phyloP scores from a whole-genome alignment of 37 sponge, comb jelly and placozoan species.

The Cladorhizidae sp. region DNA sequence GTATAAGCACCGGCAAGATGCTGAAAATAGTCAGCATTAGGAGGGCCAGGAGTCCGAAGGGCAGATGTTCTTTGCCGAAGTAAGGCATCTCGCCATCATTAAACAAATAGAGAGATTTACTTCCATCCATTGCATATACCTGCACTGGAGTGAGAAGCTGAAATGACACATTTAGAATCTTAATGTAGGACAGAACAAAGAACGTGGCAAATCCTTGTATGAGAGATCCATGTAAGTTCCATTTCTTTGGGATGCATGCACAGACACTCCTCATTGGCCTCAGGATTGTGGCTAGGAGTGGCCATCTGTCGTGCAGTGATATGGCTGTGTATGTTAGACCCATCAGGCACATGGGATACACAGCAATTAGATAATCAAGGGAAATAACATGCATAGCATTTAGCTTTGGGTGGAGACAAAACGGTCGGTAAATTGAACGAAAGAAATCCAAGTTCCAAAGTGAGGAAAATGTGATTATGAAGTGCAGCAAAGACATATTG shows the following conservation, averaged over 20 bases:
- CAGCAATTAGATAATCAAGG: background rate
- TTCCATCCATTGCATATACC: background rate
- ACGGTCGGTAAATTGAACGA: no score
- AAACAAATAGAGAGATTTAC: background rate
- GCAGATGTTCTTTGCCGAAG: conserved; percentile 19
- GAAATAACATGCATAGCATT: background rate
- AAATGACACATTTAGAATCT: conserved; percentile 8
- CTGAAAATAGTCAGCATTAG: background rate
- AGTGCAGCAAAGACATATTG: background rate
- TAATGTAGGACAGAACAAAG: conserved; percentile 12
- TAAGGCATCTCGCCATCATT: conserved; percentile 1
- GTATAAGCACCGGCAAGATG: background rate
- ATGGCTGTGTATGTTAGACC: background rate
- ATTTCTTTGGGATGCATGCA: background rate
- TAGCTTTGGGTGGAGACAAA: background rate
- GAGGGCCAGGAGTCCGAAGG: conserved; percentile 20
- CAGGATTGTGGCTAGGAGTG: background rate
- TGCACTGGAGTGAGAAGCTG: conserved; percentile 1
- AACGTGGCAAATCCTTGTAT: no score
- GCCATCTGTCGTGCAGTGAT: background rate
- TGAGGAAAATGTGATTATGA: background rate
- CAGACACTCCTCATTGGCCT: background rate
- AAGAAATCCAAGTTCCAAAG: background rate
- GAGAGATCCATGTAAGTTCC: background rate
- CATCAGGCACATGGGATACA: background rate